Percentiles rank a stretch among this genome's conserved stretches.
Conservation (phyloP, 2,888 invertebrate genomes). For the Odontocolon sp. region DNA sequence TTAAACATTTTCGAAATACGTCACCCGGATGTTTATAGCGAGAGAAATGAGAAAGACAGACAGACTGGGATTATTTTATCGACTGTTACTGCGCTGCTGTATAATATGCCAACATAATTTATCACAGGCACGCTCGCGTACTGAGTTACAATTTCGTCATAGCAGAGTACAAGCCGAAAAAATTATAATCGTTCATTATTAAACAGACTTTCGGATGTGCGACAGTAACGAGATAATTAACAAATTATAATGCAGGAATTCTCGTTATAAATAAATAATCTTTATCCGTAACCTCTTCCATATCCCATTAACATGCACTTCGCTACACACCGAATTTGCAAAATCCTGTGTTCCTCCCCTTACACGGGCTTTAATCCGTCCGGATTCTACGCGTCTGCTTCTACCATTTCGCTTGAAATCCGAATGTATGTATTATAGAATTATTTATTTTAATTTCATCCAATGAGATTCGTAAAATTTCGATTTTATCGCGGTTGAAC, state of each 20-base stretch:
- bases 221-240: slow-evolving; percentile 11
- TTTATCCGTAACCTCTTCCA: slow-evolving; percentile 2
- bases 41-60: background rate
- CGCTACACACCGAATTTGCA: slow-evolving; percentile 1
- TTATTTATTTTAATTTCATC: background rate
- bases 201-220: background rate
- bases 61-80: background rate
- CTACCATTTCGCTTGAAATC: background rate
- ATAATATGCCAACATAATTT: slow-evolving; percentile 5
- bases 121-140: background rate
- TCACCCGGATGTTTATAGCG: background rate
- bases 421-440: background rate
- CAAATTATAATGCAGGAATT: background rate
- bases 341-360: slow-evolving; percentile 6
- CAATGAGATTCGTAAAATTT: background rate
- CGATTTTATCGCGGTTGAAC: background rate
- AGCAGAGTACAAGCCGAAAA: background rate
- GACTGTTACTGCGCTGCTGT: background rate
- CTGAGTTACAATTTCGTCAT: background rate
- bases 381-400: background rate
- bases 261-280: slow-evolving; percentile 21
- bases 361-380: slow-evolving; percentile 17
- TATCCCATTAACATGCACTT: background rate
- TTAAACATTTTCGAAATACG: slow-evolving; percentile 24
- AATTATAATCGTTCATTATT: background rate